Percentiles rank a stretch among this genome's conserved stretches.
phyloP scores from a whole-genome alignment of 1,140 invertebrate genomes.

The Anagrus nilaparvatae region DNA sequence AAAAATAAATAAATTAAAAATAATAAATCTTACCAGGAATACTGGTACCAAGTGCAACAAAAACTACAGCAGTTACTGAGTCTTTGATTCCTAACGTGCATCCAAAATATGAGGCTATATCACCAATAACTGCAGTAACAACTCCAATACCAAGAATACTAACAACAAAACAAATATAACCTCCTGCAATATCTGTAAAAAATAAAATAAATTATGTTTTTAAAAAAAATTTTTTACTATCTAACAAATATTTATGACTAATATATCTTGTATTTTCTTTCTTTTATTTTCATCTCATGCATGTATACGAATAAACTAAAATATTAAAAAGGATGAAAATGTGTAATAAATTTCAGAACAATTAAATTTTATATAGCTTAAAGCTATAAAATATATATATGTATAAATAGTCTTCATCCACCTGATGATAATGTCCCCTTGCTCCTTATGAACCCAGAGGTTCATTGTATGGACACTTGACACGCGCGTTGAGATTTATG shows the following conservation, averaged over 20 bases:
- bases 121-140: slow-evolving; percentile 91
- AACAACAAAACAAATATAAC: slow-evolving; percentile 87
- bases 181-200: slow-evolving; percentile 64
- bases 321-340: no score
- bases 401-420: no score
- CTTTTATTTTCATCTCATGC: no score
- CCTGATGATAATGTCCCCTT: neutral
- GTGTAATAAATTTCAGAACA: no score
- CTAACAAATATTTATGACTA: no score
- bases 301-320: no score
- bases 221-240: no score
- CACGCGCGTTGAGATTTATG: slow-evolving; percentile 8
- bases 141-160: slow-evolving; percentile 91
- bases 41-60: slow-evolving; percentile 92
- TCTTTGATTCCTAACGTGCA: slow-evolving; percentile 95
- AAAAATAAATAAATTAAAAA: slow-evolving; percentile 10
- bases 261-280: no score
- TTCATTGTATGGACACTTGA: slow-evolving; percentile 1
- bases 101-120: slow-evolving; percentile 92
- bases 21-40: slow-evolving; percentile 74
- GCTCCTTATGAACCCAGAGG: neutral
- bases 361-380: no score
- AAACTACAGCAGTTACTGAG: slow-evolving; percentile 90
- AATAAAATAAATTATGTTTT: no score
- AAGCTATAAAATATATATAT: no score